Percentiles rank a stretch among this genome's conserved stretches.
Evolutionary conservation across 2,888 invertebrate species (phyloP).

Genomic region (Hoplodrina blanda): DNA sequence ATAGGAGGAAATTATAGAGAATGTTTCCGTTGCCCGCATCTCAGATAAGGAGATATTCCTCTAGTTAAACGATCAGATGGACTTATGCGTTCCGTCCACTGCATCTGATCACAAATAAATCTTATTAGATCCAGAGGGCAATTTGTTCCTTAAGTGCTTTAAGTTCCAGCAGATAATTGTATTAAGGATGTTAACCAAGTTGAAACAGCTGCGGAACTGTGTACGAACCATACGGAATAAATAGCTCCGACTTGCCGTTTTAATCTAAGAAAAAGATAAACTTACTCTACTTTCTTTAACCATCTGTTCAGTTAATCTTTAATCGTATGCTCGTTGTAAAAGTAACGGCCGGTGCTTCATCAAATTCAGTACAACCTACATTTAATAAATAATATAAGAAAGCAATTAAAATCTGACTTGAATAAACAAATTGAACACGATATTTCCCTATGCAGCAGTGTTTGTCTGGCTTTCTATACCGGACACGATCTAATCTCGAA

Average conservation of each 20-base stretch:
- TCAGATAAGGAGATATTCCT: slow-evolving; percentile 74
- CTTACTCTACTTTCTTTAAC: slow-evolving; percentile 30
- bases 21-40: slow-evolving; percentile 87
- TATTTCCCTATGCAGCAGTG: slow-evolving; percentile 43
- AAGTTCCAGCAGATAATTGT: slow-evolving; percentile 46
- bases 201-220: slow-evolving; percentile 22
- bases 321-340: slow-evolving; percentile 20
- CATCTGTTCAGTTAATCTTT: slow-evolving; percentile 39
- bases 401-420: slow-evolving; percentile 35
- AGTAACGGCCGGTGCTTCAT: slow-evolving; percentile 28
- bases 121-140: slow-evolving; percentile 59
- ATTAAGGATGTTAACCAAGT: slow-evolving; percentile 38
- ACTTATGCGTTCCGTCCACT: slow-evolving; percentile 59
- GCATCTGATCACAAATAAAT: slow-evolving; percentile 61
- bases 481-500: slow-evolving; percentile 68
- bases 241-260: slow-evolving; percentile 30
- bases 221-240: slow-evolving; percentile 15
- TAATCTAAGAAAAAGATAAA: slow-evolving; percentile 43
- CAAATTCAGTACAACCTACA: slow-evolving; percentile 13
- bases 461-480: slow-evolving; percentile 65
- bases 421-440: slow-evolving; percentile 43
- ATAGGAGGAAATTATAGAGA: slow-evolving; percentile 82
- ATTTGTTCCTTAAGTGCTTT: slow-evolving; percentile 54
- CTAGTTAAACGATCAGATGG: slow-evolving; percentile 68
- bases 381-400: slow-evolving; percentile 36